Percentiles rank a stretch among this genome's conserved stretches.
Conservation (phyloP, 2,888 invertebrate species). For the Hirudinaria manillensis region DNA sequence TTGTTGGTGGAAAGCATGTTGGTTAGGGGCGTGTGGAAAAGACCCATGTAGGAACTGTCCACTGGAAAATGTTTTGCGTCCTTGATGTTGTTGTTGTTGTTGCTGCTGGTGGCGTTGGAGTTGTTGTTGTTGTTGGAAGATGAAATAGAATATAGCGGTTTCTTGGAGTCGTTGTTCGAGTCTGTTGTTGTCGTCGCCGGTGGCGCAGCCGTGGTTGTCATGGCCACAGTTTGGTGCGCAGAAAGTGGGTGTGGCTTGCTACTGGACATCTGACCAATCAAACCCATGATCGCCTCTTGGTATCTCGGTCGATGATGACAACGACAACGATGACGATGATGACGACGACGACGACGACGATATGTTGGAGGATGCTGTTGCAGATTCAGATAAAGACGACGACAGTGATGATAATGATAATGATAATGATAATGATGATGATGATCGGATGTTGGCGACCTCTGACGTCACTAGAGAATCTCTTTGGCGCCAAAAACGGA, state of each 20-base stretch:
- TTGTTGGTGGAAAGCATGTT: neutral
- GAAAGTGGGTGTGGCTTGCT: neutral
- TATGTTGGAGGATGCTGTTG: constrained; percentile 21
- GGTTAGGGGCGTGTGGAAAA: neutral
- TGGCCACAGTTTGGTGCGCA: no score
- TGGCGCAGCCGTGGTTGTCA: neutral
- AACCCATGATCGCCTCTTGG: neutral
- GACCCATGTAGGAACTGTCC: neutral
- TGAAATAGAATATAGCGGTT: neutral
- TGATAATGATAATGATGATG: constrained; percentile 12
- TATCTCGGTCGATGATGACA: neutral
- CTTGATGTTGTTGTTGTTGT: constrained; percentile 8
- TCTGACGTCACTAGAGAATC: neutral
- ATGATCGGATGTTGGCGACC: neutral
- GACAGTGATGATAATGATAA: constrained; percentile 5
- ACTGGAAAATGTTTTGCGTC: neutral
- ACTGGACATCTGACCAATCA: neutral
- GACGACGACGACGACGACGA: constrained; percentile 12
- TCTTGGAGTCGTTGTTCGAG: constrained; percentile 1
- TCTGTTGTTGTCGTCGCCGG: neutral
- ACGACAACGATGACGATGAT: constrained; percentile 19
- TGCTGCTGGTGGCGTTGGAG: constrained; percentile 2
- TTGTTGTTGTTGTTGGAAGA: constrained; percentile 14
- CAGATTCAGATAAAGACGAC: constrained; percentile 1
- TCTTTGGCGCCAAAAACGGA: neutral